Evolutionary conservation across 2,888 invertebrate species (phyloP).

Genomic region (Octodonta nipae): DNA sequence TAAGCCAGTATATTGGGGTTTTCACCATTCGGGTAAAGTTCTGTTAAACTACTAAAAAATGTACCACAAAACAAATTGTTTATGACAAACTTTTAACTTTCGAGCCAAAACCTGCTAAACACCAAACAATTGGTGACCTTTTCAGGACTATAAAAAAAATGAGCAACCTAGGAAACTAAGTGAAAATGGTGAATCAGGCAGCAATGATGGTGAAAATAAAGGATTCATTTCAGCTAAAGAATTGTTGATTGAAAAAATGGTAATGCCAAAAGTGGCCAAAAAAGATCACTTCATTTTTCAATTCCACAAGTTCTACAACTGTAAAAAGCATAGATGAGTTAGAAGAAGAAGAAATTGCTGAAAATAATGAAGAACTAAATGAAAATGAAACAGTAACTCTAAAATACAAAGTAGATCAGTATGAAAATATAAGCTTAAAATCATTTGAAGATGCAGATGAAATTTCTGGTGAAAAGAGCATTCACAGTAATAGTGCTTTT

Average conservation of each 20-base stretch:
- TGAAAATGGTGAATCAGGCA: constrained; percentile 6
- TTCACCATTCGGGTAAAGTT: too few species aligned
- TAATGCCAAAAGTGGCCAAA: constrained; percentile 6
- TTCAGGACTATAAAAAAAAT: constrained; percentile 32
- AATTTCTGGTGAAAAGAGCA: too few species aligned
- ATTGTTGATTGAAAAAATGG: constrained; percentile 10
- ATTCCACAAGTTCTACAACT: too few species aligned
- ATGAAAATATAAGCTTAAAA: too few species aligned
- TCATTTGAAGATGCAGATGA: too few species aligned
- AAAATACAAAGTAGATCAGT: too few species aligned
- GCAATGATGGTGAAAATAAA: constrained; percentile 5
- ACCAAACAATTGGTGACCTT: constrained; percentile 40
- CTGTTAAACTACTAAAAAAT: constrained; percentile 51
- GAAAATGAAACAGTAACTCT: constrained; percentile 9
- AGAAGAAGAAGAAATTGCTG: constrained; percentile 31
- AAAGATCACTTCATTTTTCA: constrained; percentile 1
- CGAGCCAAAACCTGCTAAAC: constrained; percentile 39
- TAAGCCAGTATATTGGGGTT: too few species aligned
- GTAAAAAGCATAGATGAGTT: constrained; percentile 37
- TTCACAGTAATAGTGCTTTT: too few species aligned
- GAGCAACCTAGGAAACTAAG: constrained; percentile 16
- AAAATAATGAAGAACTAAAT: not conserved
- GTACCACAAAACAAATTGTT: constrained; percentile 37
- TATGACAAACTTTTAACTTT: constrained; percentile 43
- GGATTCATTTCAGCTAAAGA: constrained; percentile 18